These are phyloP conservation scores for Drosophila bipectinata DNA, from an alignment of 1,140 invertebrate species.

Conservation along the genomic window DNA sequence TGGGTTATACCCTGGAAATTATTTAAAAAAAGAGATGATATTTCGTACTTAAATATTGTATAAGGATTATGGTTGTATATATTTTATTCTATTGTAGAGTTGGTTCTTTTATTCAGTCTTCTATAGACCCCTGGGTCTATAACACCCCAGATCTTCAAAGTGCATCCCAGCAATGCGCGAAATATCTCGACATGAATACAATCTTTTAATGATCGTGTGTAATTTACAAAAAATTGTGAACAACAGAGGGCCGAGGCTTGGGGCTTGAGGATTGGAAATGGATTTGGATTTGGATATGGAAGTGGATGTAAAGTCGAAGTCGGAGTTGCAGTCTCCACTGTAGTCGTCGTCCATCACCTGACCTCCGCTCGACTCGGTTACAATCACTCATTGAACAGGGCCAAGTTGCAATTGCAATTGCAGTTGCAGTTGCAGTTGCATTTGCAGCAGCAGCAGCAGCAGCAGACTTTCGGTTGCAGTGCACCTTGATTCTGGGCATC, in stretches of 20 bases:
- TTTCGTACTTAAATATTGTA: too few species aligned
- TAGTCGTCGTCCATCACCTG: slow-evolving; percentile 69
- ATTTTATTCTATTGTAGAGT: too few species aligned
- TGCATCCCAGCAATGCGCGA: slow-evolving; percentile 23
- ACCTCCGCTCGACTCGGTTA: slow-evolving; percentile 63
- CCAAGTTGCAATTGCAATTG: slow-evolving; percentile 22
- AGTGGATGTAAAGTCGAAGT: slow-evolving; percentile 2
- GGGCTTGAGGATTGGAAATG: slow-evolving; percentile 8
- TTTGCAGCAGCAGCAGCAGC: slow-evolving; percentile 21
- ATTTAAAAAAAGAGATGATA: neutral
- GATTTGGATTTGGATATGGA: slow-evolving; percentile 12
- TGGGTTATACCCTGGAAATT: slow-evolving; percentile 7
- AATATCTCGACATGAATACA: slow-evolving; percentile 80
- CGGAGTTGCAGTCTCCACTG: slow-evolving; percentile 3
- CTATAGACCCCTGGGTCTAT: neutral
- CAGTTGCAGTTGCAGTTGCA: slow-evolving; percentile 23
- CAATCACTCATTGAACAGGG: slow-evolving; percentile 64
- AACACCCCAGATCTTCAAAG: neutral
- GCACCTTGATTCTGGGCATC: slow-evolving; percentile 71
- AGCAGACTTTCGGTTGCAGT: slow-evolving; percentile 63
- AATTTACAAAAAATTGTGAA: slow-evolving; percentile 72
- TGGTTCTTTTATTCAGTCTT: too few species aligned
- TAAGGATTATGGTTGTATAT: too few species aligned
- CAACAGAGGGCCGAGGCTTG: slow-evolving; percentile 1
- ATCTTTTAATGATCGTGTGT: slow-evolving; percentile 82